Percentiles rank a stretch among this genome's conserved stretches.
phyloP scores from a whole-genome alignment of 2,797 vertebrate species.

The Buceros bicornis region DNA sequence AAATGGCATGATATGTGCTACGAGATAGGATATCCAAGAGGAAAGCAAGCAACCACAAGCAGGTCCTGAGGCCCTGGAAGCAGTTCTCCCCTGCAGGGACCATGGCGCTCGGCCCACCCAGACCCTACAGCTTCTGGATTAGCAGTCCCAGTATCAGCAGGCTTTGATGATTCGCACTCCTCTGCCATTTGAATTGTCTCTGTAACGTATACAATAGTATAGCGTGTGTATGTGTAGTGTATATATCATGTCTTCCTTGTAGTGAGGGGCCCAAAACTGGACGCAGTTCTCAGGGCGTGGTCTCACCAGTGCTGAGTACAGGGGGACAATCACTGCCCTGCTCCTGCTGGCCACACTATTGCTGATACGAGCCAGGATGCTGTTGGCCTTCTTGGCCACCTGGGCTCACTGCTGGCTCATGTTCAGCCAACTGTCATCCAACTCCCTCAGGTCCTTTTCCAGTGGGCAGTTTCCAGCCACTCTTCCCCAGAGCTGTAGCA shows the following conservation, averaged over 20 bases:
- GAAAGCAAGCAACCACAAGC: background rate
- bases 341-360: background rate
- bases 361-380: background rate
- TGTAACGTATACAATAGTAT: background rate
- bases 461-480: no score
- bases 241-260: background rate
- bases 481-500: background rate
- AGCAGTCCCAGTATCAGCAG: background rate
- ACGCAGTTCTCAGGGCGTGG: background rate
- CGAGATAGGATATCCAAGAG: background rate
- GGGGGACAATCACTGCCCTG: background rate
- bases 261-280: background rate
- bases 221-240: no score
- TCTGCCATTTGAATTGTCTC: background rate
- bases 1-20: background rate
- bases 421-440: accelerated
- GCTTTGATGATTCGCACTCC: background rate
- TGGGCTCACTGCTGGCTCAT: background rate
- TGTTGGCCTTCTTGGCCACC: background rate
- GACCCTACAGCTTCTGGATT: background rate
- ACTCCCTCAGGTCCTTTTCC: background rate
- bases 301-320: background rate
- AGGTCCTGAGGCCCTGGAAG: background rate
- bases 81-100: background rate
- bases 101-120: accelerated